phyloP scores from a whole-genome alignment of 2,113 vertebrate species.

The Pollachius pollachius region DNA sequence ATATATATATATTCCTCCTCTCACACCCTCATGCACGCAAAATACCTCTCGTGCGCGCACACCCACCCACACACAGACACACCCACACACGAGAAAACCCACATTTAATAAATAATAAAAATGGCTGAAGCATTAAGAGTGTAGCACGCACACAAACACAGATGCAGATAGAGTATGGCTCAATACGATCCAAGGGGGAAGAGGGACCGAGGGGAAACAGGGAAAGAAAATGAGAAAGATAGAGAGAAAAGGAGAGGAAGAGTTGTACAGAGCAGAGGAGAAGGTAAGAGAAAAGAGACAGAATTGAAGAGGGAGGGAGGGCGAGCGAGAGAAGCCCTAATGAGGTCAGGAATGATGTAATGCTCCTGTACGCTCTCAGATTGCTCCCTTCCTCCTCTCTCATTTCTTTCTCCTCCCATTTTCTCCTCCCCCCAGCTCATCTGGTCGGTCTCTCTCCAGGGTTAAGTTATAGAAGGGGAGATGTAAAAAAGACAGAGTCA shows the following conservation, averaged over 20 bases:
- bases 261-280: constrained; percentile 24
- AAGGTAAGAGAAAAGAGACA: constrained; percentile 9
- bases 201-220: not conserved
- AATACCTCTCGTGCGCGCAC: not conserved
- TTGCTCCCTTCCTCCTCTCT: constrained; percentile 61
- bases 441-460: constrained; percentile 30
- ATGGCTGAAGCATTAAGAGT: no score
- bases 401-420: constrained; percentile 57
- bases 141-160: no score
- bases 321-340: constrained; percentile 61
- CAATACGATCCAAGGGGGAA: constrained; percentile 17
- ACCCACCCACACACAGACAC: constrained; percentile 12
- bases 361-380: constrained; percentile 60
- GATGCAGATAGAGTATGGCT: no score
- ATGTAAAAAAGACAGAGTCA: not conserved
- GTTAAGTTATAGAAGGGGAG: constrained; percentile 3
- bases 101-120: no score
- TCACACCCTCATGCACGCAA: not conserved
- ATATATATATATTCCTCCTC: not conserved
- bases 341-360: constrained; percentile 80
- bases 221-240: not conserved
- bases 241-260: constrained; percentile 22
- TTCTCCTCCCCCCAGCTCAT: constrained; percentile 52
- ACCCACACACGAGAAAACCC: no score
- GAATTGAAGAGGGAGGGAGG: constrained; percentile 36